Evolutionary conservation across 2,888 invertebrate genomes (phyloP).

Genomic region (Gymnosoma rotundatum): DNA sequence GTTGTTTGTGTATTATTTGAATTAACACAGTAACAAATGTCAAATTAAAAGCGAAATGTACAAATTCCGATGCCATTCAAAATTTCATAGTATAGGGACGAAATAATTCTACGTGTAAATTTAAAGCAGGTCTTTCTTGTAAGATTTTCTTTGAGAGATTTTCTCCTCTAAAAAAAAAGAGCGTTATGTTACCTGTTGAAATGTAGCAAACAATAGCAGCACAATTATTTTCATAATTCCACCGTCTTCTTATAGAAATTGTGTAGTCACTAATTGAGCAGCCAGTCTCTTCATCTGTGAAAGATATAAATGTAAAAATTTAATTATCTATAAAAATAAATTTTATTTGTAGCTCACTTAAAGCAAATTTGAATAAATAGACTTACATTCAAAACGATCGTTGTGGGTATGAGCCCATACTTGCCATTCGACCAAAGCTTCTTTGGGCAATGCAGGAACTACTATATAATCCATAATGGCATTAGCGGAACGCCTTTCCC

Average conservation of each 20-base stretch:
- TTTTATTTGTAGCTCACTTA: no score
- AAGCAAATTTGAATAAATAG: constrained; percentile 60
- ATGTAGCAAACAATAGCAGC: constrained; percentile 93
- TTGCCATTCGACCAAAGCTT: constrained; percentile 95
- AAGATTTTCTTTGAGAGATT: no score
- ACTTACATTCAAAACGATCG: constrained; percentile 92
- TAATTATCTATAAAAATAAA: background rate
- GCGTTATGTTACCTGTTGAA: constrained; percentile 84
- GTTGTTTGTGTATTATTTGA: no score
- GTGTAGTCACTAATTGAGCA: constrained; percentile 91
- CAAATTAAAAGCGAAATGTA: no score
- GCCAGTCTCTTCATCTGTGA: constrained; percentile 93
- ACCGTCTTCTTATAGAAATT: constrained; percentile 91
- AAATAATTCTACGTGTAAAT: no score
- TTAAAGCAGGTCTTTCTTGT: no score
- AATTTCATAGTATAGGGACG: no score
- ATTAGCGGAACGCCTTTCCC: constrained; percentile 92
- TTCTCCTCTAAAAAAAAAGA: no score
- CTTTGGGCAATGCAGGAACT: constrained; percentile 90
- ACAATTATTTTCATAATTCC: constrained; percentile 94
- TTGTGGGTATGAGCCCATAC: constrained; percentile 95
- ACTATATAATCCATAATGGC: constrained; percentile 94
- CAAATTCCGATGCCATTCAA: no score
- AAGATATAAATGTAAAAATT: background rate
- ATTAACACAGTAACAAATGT: no score